Evolutionary conservation across 2,888 invertebrate genomes (phyloP).

Genomic region (Coleophora flavipennella): DNA sequence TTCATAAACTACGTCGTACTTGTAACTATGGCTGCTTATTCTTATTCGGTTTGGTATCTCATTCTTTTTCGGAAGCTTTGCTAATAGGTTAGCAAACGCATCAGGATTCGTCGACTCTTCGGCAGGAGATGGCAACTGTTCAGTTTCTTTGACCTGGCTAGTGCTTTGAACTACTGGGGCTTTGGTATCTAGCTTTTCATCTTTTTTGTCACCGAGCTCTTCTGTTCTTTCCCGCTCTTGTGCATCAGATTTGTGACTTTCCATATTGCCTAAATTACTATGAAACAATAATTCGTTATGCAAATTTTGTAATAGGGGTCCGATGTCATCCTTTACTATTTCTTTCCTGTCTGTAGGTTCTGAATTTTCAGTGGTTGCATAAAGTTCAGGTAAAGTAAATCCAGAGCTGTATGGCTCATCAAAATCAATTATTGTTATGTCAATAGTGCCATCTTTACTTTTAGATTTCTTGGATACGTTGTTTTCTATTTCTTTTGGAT

Average conservation of each 20-base stretch:
- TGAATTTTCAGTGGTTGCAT: no score
- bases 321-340: not conserved
- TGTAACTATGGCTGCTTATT: constrained; percentile 25
- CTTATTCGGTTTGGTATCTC: constrained; percentile 20
- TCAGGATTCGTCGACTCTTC: no score
- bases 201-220: no score
- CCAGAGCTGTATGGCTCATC: constrained; percentile 10
- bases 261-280: not conserved
- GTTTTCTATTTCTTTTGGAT: no score
- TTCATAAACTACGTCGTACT: constrained; percentile 1
- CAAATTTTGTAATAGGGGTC: not conserved
- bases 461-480: constrained; percentile 9
- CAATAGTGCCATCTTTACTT: constrained; percentile 5
- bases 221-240: not conserved
- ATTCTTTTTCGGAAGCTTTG: not conserved
- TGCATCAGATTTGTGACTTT: not conserved
- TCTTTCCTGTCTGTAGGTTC: not conserved
- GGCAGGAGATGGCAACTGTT: not conserved
- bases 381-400: no score
- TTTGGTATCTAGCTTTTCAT: no score
- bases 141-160: not conserved
- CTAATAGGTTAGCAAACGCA: no score
- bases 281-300: constrained; percentile 1
- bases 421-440: constrained; percentile 26
- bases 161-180: no score